Conservation (phyloP, 2,797 vertebrate species). For the Novumbra hubbsi region DNA sequence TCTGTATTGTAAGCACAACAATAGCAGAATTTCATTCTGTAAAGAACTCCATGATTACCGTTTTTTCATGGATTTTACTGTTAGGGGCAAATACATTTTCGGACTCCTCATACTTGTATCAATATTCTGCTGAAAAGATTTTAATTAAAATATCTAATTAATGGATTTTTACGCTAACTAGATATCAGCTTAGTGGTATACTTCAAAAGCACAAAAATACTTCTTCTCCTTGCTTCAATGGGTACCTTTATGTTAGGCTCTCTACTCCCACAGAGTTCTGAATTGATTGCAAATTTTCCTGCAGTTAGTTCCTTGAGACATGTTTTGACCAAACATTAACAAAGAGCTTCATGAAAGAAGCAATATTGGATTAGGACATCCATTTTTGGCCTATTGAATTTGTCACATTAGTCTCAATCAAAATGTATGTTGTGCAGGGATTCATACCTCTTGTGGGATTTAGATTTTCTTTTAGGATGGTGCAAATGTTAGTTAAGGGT, state of each 20-base stretch:
- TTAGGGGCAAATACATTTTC: conserved; percentile 3
- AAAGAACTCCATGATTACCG: neutral
- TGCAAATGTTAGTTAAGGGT: too few relatives aligned
- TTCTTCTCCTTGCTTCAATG: neutral
- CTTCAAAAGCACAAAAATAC: neutral
- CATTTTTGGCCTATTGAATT: neutral
- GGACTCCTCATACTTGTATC: neutral
- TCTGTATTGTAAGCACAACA: conserved; percentile 67
- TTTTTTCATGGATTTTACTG: conserved; percentile 4
- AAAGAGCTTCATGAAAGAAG: neutral
- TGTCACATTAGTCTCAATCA: neutral
- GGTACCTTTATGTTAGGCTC: neutral
- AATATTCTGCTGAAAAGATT: neutral
- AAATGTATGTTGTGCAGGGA: too few relatives aligned
- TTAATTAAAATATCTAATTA: too few relatives aligned
- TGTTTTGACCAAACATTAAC: neutral
- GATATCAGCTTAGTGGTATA: neutral
- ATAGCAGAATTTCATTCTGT: neutral
- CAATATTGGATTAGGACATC: neutral
- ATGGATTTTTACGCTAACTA: too few relatives aligned
- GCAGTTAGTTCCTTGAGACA: too few relatives aligned
- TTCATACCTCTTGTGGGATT: too few relatives aligned
- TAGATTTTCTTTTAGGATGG: too few relatives aligned
- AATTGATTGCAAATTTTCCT: neutral
- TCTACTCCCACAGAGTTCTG: neutral